Evolutionary conservation across 1,140 invertebrate genomes (phyloP), one percentile per base, ranked within the genome.

Genomic region (Macrosteles quadrilineatus): DNA sequence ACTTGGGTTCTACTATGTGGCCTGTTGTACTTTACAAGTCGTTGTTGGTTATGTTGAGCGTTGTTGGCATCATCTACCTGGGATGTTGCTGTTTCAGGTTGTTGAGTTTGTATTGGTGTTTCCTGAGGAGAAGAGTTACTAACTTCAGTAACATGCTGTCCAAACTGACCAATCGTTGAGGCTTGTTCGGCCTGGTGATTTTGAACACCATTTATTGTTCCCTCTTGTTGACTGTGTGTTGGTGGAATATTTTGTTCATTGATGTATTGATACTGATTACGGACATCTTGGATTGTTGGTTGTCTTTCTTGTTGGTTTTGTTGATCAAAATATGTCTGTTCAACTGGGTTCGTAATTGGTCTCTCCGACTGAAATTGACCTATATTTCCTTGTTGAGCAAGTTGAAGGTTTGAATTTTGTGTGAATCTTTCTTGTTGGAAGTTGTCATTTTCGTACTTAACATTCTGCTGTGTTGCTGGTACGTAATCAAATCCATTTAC

Each of bases 11-110:
- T 69, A 27, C 68, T 36, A 12, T 29, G 19, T 1, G 40, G 17
- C 19, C 68, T 45, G 31, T 59, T 64, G 29, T 69, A 69, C 19
- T 69, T 69, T 23, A 59, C 62, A 4, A 69, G 27, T 2, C 59
- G 32, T 50, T 69, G 68, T 64, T 69, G 68, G 43, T 68, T 68
- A 36, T 55, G 25, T 62, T 45, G 67, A 25, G 12, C 21, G 14
- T 59, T 29, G 45, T 47, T 14, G n/a, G 36, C 21, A 29, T 45
- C 65, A 23, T 30, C 40, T 67, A 50, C 27, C 23, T 45, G 25
- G 43, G 65, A 50, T 65, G n/a, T 19, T 21, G 43, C n/a, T 67
- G 29, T 27, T 19, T 64, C 62, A 12, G n/a, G 2, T 64, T 9
- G 4, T 21, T 64, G 62, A n/a, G 25, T 36, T 21, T 64, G 62